These are phyloP conservation scores for Paedocypris sp. DNA, from an alignment of 2,113 vertebrate species.

Conservation along the genomic window DNA sequence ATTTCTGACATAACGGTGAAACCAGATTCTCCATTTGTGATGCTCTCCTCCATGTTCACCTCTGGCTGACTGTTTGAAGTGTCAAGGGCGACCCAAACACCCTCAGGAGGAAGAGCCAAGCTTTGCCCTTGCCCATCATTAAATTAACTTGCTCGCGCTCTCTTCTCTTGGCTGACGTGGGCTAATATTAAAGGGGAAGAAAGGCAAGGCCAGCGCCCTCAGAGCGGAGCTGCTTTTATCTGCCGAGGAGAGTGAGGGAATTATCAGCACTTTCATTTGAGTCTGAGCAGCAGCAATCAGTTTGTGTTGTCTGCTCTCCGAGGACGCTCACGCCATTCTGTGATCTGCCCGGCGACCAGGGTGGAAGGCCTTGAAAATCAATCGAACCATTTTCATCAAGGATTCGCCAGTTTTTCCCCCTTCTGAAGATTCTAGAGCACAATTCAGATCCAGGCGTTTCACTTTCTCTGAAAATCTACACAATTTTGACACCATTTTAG, in stretches of 20 bases:
- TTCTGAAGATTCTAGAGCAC: too few relatives aligned
- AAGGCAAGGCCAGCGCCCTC: neutral
- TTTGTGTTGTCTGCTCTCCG: neutral
- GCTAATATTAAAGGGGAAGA: neutral
- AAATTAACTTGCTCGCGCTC: neutral
- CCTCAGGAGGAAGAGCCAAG: neutral
- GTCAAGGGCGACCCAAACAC: neutral
- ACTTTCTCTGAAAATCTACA: too few relatives aligned
- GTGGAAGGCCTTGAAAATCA: neutral
- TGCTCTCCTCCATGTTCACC: neutral
- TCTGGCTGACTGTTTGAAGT: neutral
- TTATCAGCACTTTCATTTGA: neutral
- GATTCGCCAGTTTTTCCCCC: too few relatives aligned
- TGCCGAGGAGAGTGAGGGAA: neutral
- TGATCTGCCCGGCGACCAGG: neutral
- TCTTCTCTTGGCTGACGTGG: neutral
- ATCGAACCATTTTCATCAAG: too few relatives aligned
- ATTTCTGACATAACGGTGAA: too few relatives aligned
- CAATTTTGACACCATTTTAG: too few relatives aligned
- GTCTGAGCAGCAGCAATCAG: neutral
- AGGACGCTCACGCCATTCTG: neutral
- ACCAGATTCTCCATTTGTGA: too few relatives aligned
- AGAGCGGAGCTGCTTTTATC: neutral
- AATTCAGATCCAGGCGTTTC: too few relatives aligned
- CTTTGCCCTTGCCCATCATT: neutral